phyloP scores from a whole-genome alignment of 2,797 vertebrate genomes.

The Odontamblyopus rebecca region DNA sequence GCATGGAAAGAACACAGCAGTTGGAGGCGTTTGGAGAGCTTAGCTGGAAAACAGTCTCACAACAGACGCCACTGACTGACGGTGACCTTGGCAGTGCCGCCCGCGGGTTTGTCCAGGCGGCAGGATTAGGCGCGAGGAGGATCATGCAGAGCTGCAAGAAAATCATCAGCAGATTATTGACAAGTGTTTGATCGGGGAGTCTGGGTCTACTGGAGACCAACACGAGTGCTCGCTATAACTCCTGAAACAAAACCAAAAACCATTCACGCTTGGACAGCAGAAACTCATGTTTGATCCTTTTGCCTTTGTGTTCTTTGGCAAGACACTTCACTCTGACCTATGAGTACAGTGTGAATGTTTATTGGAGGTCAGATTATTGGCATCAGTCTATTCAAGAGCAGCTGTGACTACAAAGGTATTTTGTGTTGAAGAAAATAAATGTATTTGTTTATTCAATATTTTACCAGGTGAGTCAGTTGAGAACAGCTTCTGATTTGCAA shows the following conservation, averaged over 20 bases:
- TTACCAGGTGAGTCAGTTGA: too few relatives aligned
- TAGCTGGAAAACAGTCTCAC: conserved; percentile 40
- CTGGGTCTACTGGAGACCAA: not conserved
- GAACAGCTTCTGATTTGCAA: too few relatives aligned
- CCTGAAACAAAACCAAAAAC: not conserved
- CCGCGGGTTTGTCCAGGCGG: conserved; percentile 21
- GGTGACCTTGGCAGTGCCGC: conserved; percentile 32
- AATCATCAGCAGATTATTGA: conserved; percentile 6
- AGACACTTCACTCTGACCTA: too few relatives aligned
- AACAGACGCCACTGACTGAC: conserved; percentile 23
- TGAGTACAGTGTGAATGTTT: too few relatives aligned
- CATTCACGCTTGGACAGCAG: not conserved
- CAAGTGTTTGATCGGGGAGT: not conserved
- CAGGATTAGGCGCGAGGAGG: conserved; percentile 9
- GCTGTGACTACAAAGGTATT: too few relatives aligned
- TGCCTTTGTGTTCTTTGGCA: too few relatives aligned
- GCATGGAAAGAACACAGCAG: conserved; percentile 57
- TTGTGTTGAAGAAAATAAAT: too few relatives aligned
- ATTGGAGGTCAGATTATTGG: too few relatives aligned
- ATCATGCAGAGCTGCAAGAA: not conserved
- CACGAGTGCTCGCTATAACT: not conserved
- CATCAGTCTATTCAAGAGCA: too few relatives aligned
- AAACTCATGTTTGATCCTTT: too few relatives aligned
- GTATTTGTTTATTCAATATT: too few relatives aligned
- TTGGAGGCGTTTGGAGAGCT: conserved; percentile 48